Evolutionary conservation across 2,888 invertebrate species (phyloP).

Genomic region (Shargacucullia verbasci): DNA sequence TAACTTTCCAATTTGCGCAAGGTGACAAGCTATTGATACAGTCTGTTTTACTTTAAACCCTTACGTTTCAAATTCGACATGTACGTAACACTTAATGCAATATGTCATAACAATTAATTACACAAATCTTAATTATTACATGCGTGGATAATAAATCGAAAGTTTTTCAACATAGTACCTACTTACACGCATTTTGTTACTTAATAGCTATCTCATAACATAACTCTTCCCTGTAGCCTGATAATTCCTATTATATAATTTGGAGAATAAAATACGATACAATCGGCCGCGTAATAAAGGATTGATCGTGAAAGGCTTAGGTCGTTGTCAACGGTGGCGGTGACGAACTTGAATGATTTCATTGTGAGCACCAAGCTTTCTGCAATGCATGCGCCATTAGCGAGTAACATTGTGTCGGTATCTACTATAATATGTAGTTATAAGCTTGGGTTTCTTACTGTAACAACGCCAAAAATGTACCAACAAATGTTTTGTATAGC

Average conservation of each 20-base stretch:
- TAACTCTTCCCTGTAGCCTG: conserved; percentile 14
- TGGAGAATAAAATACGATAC: conserved; percentile 39
- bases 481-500: too few relatives aligned
- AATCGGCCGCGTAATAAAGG: conserved; percentile 32
- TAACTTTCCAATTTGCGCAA: conserved; percentile 11
- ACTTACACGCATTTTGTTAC: conserved; percentile 28
- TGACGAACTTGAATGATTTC: conserved; percentile 71
- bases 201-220: conserved; percentile 18
- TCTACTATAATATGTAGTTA: too few relatives aligned
- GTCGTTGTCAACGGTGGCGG: conserved; percentile 59
- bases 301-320: conserved; percentile 62
- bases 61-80: not conserved
- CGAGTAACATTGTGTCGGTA: conserved; percentile 42
- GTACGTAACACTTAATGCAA: not conserved
- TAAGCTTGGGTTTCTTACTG: conserved; percentile 2
- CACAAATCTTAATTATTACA: conserved; percentile 15
- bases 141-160: conserved; percentile 17
- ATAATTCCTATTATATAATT: conserved; percentile 42
- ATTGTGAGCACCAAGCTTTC: conserved; percentile 50
- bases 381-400: conserved; percentile 56
- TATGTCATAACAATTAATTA: not conserved
- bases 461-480: not conserved
- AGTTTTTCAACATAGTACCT: conserved; percentile 14
- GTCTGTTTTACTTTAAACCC: conserved; percentile 4
- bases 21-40: conserved; percentile 1